Evolutionary conservation across 1,140 invertebrate genomes (phyloP).

Genomic region (Aphis craccivora): DNA sequence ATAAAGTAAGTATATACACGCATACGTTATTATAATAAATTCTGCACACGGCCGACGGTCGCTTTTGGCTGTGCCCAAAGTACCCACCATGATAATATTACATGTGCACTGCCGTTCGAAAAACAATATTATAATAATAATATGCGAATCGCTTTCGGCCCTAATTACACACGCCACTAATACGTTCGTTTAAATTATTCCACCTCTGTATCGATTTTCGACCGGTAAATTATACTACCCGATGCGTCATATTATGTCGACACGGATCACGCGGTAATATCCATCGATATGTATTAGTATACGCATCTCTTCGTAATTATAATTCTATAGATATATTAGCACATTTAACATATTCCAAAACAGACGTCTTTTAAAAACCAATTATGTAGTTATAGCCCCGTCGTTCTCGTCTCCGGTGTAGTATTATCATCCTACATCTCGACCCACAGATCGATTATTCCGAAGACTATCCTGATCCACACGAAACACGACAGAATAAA

Average conservation of each 20-base stretch:
- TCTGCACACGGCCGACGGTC: not conserved
- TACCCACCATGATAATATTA: not conserved
- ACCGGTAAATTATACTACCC: not conserved
- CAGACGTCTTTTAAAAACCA: not conserved
- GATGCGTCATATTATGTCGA: not conserved
- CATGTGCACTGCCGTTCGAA: not conserved
- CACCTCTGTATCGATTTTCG: not conserved
- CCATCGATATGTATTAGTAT: not conserved
- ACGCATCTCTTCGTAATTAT: not conserved
- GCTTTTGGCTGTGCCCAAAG: not conserved
- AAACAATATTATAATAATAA: not conserved
- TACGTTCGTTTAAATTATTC: conserved; percentile 32
- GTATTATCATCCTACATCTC: not conserved
- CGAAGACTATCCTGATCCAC: not conserved
- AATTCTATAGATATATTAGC: not conserved
- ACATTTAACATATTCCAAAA: not conserved
- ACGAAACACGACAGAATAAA: not conserved
- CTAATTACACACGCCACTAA: not conserved
- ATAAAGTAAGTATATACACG: no score
- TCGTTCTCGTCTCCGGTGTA: not conserved
- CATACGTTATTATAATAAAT: not conserved
- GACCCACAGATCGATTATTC: not conserved
- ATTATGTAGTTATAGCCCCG: not conserved
- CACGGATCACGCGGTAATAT: not conserved
- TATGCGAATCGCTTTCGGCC: not conserved